Evolutionary conservation across 2,888 invertebrate genomes (phyloP), one percentile per base, ranked within the genome.

Genomic region (Embidobia sp.): DNA sequence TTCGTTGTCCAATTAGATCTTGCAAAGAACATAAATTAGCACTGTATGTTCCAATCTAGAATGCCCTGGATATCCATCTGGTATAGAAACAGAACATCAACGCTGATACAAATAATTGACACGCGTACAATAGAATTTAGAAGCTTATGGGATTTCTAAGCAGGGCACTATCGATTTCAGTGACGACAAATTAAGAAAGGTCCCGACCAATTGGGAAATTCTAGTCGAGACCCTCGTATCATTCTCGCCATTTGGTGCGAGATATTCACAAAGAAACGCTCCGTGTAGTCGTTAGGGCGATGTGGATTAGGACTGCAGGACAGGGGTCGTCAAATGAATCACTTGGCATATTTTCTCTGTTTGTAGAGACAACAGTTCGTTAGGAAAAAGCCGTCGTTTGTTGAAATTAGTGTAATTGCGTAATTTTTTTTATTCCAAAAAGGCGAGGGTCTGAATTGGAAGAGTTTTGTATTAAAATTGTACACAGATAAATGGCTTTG

Each of bases 201-300:
- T 13, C 44, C 26, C 42, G 40, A 40, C 27, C 63, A 49, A 49
- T 44, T 51, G 66, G 35, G 6, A 27, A 40, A 15, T 42, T 37
- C 51, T 48, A 33, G 37, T 46, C 15, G 16, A 51, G 16, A 37
- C 27, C 64, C 55, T 55, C 64, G 48, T 3, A 35, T 37, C 31
- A 27, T 61, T 42, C 26, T 18, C 44, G 15, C 61, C 59, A 66
- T 66, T 61, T 53, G 63, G 42, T 42, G 46, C n/a, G 35, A 44
- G 42, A 76, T 57, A 69, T 64, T 69, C 64, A 44, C 69, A 49
- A 69, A 69, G 76, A 49, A 59, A 61, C 35, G 27, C 18, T 37
- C 29, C n/a, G 53, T 11, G 13, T n/a, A 10, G 37, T 15, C 48
- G 19, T 51, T 64, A 46, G 64, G 57, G 40, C 11, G 15, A 33